Conservation (phyloP, 1,140 invertebrate genomes). For the Temnothorax curvispinosus region DNA sequence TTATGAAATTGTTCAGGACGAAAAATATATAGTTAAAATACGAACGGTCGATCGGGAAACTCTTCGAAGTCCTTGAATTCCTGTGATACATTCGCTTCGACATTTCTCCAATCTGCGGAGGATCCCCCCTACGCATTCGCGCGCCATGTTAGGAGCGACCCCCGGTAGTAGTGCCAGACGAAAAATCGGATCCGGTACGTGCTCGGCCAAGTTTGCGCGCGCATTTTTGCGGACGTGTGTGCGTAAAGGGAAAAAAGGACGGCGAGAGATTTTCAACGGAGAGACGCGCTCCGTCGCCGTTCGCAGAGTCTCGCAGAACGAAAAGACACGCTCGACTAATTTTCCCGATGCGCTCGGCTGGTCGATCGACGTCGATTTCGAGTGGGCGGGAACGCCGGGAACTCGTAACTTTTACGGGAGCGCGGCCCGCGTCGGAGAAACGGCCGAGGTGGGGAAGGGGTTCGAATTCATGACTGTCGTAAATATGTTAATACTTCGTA, state of each 20-base stretch:
- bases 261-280: constrained; percentile 42
- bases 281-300: not conserved
- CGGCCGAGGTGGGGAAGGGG: too few relatives aligned
- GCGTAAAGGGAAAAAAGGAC: not conserved
- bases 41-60: constrained; percentile 8
- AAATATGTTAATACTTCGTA: constrained; percentile 74
- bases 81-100: constrained; percentile 55
- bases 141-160: constrained; percentile 41
- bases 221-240: constrained; percentile 60
- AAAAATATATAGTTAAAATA: constrained; percentile 11
- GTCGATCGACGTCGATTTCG: constrained; percentile 68
- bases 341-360: constrained; percentile 63
- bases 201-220: constrained; percentile 63
- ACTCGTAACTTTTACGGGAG: constrained; percentile 30
- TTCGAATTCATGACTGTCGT: constrained; percentile 72
- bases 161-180: constrained; percentile 25
- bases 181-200: constrained; percentile 64
- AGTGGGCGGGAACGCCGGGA: constrained; percentile 45
- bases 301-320: constrained; percentile 54
- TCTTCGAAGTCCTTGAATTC: constrained; percentile 27
- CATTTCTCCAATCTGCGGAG: constrained; percentile 50
- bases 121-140: constrained; percentile 21
- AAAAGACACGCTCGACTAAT: constrained; percentile 70
- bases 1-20: not conserved
- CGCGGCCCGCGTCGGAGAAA: constrained; percentile 25